These are phyloP conservation scores for Galeopterus variegatus DNA, from an alignment of 2,113 vertebrate species.

Conservation along the genomic window DNA sequence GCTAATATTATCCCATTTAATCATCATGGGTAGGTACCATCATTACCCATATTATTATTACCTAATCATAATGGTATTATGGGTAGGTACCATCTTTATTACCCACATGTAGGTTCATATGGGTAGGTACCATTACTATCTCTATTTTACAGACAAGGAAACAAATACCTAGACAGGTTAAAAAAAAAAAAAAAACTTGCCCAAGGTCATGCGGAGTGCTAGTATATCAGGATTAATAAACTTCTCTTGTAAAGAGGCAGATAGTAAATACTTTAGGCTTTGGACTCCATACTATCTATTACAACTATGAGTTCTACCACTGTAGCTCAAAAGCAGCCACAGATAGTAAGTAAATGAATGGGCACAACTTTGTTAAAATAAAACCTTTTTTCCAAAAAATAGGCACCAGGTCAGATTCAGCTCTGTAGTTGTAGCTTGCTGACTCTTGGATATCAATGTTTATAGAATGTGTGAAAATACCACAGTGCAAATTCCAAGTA, in stretches of 20 bases:
- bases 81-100: neutral
- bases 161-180: neutral
- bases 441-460: neutral
- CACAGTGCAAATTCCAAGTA: neutral
- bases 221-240: neutral
- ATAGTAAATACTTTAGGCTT: neutral
- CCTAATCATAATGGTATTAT: too few species aligned
- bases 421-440: neutral
- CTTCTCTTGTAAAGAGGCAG: neutral
- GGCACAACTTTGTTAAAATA: neutral
- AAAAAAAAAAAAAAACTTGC: neutral
- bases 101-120: too few species aligned
- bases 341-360: neutral
- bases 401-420: neutral
- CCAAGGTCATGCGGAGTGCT: neutral
- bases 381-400: neutral
- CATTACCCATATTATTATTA: neutral
- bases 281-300: neutral
- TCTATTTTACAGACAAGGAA: constrained; percentile 1
- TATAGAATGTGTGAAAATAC: neutral
- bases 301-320: neutral
- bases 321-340: neutral
- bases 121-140: neutral
- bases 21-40: neutral
- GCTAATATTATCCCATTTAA: neutral